These are phyloP conservation scores for Laupala kohalensis DNA, from an alignment of 1,140 invertebrate genomes.

Conservation along the genomic window DNA sequence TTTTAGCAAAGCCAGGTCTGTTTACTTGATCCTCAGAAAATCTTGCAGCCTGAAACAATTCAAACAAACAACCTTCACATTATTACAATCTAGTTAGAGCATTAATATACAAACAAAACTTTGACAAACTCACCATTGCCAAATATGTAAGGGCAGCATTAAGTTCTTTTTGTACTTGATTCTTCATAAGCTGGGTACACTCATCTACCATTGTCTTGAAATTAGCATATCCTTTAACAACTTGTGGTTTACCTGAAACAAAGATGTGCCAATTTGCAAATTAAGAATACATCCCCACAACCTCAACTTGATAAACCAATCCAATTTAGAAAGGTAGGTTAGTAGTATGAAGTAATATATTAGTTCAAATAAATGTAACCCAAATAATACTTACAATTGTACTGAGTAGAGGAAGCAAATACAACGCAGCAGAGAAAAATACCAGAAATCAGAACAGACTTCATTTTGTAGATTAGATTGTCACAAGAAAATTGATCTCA, in stretches of 20 bases:
- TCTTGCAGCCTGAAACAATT: conserved; percentile 49
- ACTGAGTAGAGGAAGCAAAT: neutral
- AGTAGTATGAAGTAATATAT: too few relatives aligned
- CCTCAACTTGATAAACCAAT: neutral
- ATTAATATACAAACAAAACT: neutral
- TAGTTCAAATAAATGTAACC: neutral
- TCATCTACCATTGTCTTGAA: conserved; percentile 52
- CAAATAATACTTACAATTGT: neutral
- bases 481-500: too few relatives aligned
- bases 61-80: too few relatives aligned
- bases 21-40: conserved; percentile 67
- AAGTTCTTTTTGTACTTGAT: conserved; percentile 65
- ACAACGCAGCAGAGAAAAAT: neutral
- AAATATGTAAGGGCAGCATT: conserved; percentile 67
- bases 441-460: neutral
- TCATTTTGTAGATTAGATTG: too few relatives aligned
- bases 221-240: conserved; percentile 32
- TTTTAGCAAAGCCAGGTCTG: conserved; percentile 75
- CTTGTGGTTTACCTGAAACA: conserved; percentile 29
- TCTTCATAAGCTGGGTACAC: conserved; percentile 45
- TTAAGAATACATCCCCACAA: neutral
- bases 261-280: too few relatives aligned
- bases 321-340: too few relatives aligned
- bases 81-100: too few relatives aligned
- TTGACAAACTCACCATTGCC: conserved; percentile 47